Evolutionary conservation across 2,113 vertebrate species (phyloP), one percentile per base, ranked within the genome.

Genomic region (Eubucco bourcierii): DNA sequence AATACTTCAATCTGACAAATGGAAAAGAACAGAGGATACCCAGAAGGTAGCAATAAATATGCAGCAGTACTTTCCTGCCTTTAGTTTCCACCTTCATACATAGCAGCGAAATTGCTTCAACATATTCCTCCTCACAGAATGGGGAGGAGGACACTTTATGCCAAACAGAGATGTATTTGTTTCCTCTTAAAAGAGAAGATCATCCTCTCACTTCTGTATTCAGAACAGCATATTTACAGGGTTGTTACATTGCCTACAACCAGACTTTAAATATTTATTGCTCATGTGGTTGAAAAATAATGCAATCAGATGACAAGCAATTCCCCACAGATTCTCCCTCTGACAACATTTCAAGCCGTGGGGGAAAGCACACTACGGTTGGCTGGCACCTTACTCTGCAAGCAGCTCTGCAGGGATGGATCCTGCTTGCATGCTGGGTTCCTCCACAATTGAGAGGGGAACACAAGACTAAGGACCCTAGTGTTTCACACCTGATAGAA

Each of bases 201-300:
- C 74, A 75, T 58, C 46, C 55, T 93, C 88, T 95, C 90, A 61
- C 53, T 93, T 93, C 86, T 59, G 50, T 76, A 95, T 93, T 93
- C 95, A 77, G 64, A 89, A 91, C 73, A 0, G 1, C 75, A 72
- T 82, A 93, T 93, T 96, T 91, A 87, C 84, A 34, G 89, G 91
- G 84, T 25, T 94, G 72, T 85, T 94, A 96, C 68, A 85, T 77
- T 6, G 91, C 93, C 94, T 93, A 50, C 84, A 95, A 95, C 81
- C 81, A 91, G 82, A 77, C 61, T 95, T 95, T 80, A 96, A 96
- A 95, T 95, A 96, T 96, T 96, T 96, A 95, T 93, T 93, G 72
- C 75, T 87, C 4, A 2, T 90, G 87, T 75, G 61, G 81, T 75
- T 96, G 90, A 96, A 96, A 95, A 94, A 91, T 84, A 96, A 87